Percentiles rank a stretch among this genome's conserved stretches.
phyloP scores from a whole-genome alignment of 1,140 invertebrate species.

The Lethocerus indicus region DNA sequence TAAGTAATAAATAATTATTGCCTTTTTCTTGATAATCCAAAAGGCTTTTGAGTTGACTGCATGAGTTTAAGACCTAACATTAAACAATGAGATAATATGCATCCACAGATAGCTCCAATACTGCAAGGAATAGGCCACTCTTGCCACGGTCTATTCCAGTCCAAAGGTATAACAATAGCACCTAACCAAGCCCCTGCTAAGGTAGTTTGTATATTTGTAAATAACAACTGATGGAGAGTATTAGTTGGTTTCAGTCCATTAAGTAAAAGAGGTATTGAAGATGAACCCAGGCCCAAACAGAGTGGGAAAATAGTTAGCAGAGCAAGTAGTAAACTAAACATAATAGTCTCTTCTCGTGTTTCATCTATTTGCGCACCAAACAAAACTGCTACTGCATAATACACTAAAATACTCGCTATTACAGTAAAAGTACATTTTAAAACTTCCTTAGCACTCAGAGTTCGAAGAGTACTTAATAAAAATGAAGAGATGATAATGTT shows the following conservation, averaged over 20 bases:
- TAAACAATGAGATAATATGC: slow-evolving; percentile 32
- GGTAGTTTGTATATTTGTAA: slow-evolving; percentile 37
- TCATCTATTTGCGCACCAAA: slow-evolving; percentile 53
- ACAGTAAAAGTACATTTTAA: too few relatives aligned
- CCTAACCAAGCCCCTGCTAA: slow-evolving; percentile 76
- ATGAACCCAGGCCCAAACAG: slow-evolving; percentile 37
- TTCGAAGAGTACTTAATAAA: too few relatives aligned
- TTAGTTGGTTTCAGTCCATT: slow-evolving; percentile 20
- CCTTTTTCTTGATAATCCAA: too few relatives aligned
- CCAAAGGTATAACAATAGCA: slow-evolving; percentile 71
- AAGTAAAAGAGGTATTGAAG: slow-evolving; percentile 20
- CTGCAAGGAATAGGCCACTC: slow-evolving; percentile 62
- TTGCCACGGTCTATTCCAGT: slow-evolving; percentile 87
- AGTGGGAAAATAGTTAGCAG: slow-evolving; percentile 46
- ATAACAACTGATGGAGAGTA: slow-evolving; percentile 34
- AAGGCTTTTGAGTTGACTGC: too few relatives aligned
- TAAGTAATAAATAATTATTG: too few relatives aligned
- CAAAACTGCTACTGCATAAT: slow-evolving; percentile 44
- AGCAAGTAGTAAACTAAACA: slow-evolving; percentile 46
- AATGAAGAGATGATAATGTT: too few relatives aligned
- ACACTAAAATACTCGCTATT: slow-evolving; percentile 21
- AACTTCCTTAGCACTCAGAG: too few relatives aligned
- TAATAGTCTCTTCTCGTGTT: slow-evolving; percentile 48
- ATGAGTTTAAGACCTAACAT: too few relatives aligned
- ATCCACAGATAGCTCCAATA: slow-evolving; percentile 47